phyloP scores from a whole-genome alignment of 1,140 invertebrate species.

The Limonius californicus region DNA sequence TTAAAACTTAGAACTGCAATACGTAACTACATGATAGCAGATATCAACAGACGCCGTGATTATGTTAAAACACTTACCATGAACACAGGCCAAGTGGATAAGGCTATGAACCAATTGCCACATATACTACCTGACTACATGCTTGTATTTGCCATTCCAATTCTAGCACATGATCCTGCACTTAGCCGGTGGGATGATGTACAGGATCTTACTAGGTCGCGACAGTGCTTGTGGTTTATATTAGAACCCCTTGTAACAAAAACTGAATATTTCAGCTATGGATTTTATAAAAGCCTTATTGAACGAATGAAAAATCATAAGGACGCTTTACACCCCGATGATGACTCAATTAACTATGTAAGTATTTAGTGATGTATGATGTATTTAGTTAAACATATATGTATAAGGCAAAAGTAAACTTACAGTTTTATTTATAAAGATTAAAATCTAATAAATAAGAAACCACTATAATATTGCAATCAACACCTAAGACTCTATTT shows the following conservation, averaged over 20 bases:
- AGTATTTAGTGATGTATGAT: too few species aligned
- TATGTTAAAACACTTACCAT: slow-evolving; percentile 79
- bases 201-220: slow-evolving; percentile 69
- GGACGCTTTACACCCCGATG: slow-evolving; percentile 77
- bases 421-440: too few species aligned
- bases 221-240: slow-evolving; percentile 88
- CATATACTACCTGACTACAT: slow-evolving; percentile 94
- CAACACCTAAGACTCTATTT: too few species aligned
- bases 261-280: slow-evolving; percentile 91
- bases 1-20: slow-evolving; percentile 49
- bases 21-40: slow-evolving; percentile 70
- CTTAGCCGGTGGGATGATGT: slow-evolving; percentile 74
- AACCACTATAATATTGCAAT: too few species aligned
- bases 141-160: slow-evolving; percentile 89
- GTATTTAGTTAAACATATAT: too few species aligned
- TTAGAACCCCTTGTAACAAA: slow-evolving; percentile 89
- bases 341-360: slow-evolving; percentile 77
- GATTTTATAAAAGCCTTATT: slow-evolving; percentile 92
- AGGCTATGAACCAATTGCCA: slow-evolving; percentile 68
- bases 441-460: too few species aligned
- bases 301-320: slow-evolving; percentile 91
- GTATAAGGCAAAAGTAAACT: too few species aligned
- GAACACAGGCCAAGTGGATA: slow-evolving; percentile 55
- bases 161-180: slow-evolving; percentile 86
- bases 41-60: slow-evolving; percentile 86